Evolutionary conservation across 2,888 invertebrate species (phyloP).

Genomic region (Philereme vetulata): DNA sequence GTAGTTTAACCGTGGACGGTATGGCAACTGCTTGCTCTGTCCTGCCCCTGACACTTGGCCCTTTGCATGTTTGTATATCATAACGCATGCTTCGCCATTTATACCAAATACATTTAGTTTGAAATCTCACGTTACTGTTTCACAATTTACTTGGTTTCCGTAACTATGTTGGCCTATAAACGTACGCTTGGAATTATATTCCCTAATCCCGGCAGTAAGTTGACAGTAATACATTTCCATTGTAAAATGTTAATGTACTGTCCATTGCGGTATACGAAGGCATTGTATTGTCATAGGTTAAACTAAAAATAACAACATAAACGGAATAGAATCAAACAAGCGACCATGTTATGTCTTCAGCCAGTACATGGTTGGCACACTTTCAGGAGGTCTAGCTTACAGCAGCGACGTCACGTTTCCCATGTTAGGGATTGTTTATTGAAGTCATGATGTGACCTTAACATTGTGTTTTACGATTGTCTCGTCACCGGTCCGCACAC

Average conservation of each 20-base stretch:
- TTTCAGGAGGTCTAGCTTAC: slow-evolving; percentile 72
- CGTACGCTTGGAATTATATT: slow-evolving; percentile 23
- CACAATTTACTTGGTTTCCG: slow-evolving; percentile 15
- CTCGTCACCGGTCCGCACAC: slow-evolving; percentile 78
- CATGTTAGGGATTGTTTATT: slow-evolving; percentile 80
- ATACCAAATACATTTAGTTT: slow-evolving; percentile 22
- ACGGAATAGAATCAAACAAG: slow-evolving; percentile 46
- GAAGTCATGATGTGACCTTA: slow-evolving; percentile 83
- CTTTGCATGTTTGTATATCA: slow-evolving; percentile 54
- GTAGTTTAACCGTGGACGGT: slow-evolving; percentile 62
- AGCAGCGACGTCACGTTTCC: slow-evolving; percentile 78
- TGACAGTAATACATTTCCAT: slow-evolving; percentile 38
- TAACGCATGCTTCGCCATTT: slow-evolving; percentile 37
- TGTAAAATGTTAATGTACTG: slow-evolving; percentile 34
- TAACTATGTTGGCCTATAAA: slow-evolving; percentile 17
- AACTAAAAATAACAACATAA: slow-evolving; percentile 42
- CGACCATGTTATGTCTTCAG: slow-evolving; percentile 59
- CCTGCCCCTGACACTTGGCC: slow-evolving; percentile 62
- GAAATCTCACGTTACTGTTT: slow-evolving; percentile 21
- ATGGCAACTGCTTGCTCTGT: slow-evolving; percentile 58
- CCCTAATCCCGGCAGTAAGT: slow-evolving; percentile 28
- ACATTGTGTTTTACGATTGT: slow-evolving; percentile 83
- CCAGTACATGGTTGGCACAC: slow-evolving; percentile 72
- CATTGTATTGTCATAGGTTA: slow-evolving; percentile 35
- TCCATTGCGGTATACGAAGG: slow-evolving; percentile 27